Base-by-base conservation (phyloP, 2,888 invertebrate species). In the Palloptera scutellata region DNA sequence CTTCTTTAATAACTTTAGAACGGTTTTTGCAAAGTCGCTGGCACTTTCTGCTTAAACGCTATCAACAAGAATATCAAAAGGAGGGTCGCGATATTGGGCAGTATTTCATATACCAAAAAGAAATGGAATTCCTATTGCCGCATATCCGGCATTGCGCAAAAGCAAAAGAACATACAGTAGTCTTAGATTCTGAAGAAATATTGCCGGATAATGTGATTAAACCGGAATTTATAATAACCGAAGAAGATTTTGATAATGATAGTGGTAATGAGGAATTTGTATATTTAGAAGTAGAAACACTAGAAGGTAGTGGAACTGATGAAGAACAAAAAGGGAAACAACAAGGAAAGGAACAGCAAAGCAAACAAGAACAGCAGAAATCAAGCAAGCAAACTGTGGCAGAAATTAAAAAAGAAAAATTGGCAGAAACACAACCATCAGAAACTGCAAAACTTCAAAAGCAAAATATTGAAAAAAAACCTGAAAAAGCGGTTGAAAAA, bases 211-310 rank as follows among this genome's bases (percentile, higher is more conserved):
- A 48, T 58, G 48, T 55, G 43, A 55, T 65, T 1, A 67, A 71
- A 55, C 76, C 77, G 0, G 78, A 78, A 64, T 78, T 78, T 62
- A 59, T 74, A 17, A 78, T 78, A 12, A 73, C 72, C 10, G 70
- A 71, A 30, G 67, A 73, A 17, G 76, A 76, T 64, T 60, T 78
- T 11, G 71, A 74, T 1, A 66, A 71, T 9, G 54, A 62, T 8
- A 72, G 71, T 20, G 75, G 72, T n/a, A 71, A 70, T 60, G 76
- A 75, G 11, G 64, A 69, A 9, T 69, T 64, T 51, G 66, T 71
- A 2, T 73, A 73, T 12, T 53, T 76, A 19, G 74, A 77, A 59
- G 51, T 75, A 10, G 76, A 75, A 0, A 51, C 73, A 0, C 66
- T 71, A 0, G 68, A 65, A 15, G 54, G 52, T 0, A 20, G 48